These are phyloP conservation scores for Laterallus jamaicensis DNA, from an alignment of 2,113 vertebrate species.

Conservation along the genomic window DNA sequence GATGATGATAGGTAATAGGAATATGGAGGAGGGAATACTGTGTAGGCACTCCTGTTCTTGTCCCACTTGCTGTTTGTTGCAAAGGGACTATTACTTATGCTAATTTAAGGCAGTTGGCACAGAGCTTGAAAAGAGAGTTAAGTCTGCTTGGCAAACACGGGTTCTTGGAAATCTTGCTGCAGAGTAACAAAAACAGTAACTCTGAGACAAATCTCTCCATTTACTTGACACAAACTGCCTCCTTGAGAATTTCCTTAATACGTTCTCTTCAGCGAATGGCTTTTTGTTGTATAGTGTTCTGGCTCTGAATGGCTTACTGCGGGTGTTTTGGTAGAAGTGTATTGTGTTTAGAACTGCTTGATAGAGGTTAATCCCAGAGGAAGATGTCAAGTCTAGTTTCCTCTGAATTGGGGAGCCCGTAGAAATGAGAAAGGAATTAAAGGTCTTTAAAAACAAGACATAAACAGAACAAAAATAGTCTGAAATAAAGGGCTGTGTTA, in stretches of 20 bases:
- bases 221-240: neutral
- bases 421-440: conserved; percentile 7
- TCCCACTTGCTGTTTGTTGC: neutral
- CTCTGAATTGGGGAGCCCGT: accelerated
- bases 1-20: accelerated
- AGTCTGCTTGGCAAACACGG: neutral
- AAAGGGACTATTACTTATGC: neutral
- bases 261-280: neutral
- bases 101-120: neutral
- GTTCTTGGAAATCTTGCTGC: conserved; percentile 6
- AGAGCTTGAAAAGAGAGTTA: neutral
- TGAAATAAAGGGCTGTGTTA: neutral
- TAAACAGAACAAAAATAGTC: neutral
- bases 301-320: neutral
- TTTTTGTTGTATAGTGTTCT: neutral
- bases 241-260: neutral
- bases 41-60: neutral
- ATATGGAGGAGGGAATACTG: neutral
- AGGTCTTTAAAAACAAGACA: neutral
- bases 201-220: neutral
- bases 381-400: neutral
- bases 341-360: neutral
- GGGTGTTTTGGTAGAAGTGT: neutral
- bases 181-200: neutral
- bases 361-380: neutral